These are phyloP conservation scores for Epistrophe grossulariae DNA, from an alignment of 2,888 invertebrate genomes.

Conservation along the genomic window DNA sequence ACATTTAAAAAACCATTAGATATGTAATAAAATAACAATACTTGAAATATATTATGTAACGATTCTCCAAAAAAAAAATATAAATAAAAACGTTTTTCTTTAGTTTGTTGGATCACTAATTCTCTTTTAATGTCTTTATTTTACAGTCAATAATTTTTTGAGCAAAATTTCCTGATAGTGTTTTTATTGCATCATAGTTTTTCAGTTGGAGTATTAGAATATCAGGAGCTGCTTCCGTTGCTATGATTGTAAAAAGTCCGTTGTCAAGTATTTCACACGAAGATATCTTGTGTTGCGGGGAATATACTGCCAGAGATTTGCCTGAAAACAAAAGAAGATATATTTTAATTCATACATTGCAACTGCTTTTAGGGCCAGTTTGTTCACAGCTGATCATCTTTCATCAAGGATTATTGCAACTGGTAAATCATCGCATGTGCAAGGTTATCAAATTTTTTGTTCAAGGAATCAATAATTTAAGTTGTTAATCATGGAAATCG, in stretches of 20 bases:
- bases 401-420: too few relatives aligned
- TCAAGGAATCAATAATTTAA: too few relatives aligned
- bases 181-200: slow-evolving; percentile 79
- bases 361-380: too few relatives aligned
- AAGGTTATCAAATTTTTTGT: too few relatives aligned
- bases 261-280: slow-evolving; percentile 91
- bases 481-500: too few relatives aligned
- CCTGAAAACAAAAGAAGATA: slow-evolving; percentile 84
- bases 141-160: slow-evolving; percentile 60
- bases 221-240: slow-evolving; percentile 87
- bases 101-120: slow-evolving; percentile 24
- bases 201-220: slow-evolving; percentile 88
- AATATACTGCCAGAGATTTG: slow-evolving; percentile 91
- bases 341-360: neutral
- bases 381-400: too few relatives aligned
- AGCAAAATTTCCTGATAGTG: slow-evolving; percentile 54
- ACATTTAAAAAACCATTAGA: too few relatives aligned
- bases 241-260: slow-evolving; percentile 89
- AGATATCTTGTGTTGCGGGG: slow-evolving; percentile 89
- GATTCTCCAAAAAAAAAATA: neutral
- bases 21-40: too few relatives aligned
- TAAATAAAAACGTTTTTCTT: neutral
- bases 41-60: too few relatives aligned
- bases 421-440: too few relatives aligned
- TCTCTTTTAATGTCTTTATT: slow-evolving; percentile 55